A percentile compares a stretch with the other conserved stretches of the same genome.
Evolutionary conservation across 1,140 invertebrate genomes (phyloP).

Genomic region (Danaus plexippus): DNA sequence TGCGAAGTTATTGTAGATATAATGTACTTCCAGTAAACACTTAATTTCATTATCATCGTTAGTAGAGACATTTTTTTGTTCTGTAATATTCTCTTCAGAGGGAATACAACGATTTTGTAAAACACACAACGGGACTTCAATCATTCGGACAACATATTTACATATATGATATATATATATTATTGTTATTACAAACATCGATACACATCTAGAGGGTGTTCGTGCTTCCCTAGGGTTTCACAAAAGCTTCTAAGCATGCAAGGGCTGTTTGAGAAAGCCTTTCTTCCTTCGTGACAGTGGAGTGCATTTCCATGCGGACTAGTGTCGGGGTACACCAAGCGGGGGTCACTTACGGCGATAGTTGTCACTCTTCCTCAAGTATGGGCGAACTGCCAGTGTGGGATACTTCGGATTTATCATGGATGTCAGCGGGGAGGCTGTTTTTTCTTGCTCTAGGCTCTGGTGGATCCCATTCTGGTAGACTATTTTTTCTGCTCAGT

Average conservation of each 20-base stretch:
- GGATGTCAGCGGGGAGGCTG: conserved; percentile 61
- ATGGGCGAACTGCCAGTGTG: conserved; percentile 35
- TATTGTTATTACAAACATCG: conserved; percentile 30
- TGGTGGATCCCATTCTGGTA: conserved; percentile 62
- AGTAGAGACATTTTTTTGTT: no score
- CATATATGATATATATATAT: no score
- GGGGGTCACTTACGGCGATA: conserved; percentile 53
- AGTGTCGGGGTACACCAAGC: conserved; percentile 58
- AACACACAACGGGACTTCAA: no score
- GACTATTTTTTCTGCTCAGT: conserved; percentile 58
- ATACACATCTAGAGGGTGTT: conserved; percentile 56
- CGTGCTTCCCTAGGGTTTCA: conserved; percentile 58
- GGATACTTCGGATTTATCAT: conserved; percentile 41
- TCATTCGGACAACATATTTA: no score
- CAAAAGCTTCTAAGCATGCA: conserved; percentile 68
- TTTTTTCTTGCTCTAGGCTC: conserved; percentile 59
- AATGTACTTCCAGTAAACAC: no score
- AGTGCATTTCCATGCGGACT: conserved; percentile 61
- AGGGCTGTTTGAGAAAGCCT: conserved; percentile 59
- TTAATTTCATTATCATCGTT: no score
- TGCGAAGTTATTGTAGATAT: no score
- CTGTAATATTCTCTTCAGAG: no score
- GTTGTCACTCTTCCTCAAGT: conserved; percentile 59
- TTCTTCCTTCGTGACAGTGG: conserved; percentile 43
- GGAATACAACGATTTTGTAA: no score